A percentile compares a stretch with the other conserved stretches of the same genome.
Conservation (phyloP, 2,113 vertebrate species). For the Stercorarius parasiticus region DNA sequence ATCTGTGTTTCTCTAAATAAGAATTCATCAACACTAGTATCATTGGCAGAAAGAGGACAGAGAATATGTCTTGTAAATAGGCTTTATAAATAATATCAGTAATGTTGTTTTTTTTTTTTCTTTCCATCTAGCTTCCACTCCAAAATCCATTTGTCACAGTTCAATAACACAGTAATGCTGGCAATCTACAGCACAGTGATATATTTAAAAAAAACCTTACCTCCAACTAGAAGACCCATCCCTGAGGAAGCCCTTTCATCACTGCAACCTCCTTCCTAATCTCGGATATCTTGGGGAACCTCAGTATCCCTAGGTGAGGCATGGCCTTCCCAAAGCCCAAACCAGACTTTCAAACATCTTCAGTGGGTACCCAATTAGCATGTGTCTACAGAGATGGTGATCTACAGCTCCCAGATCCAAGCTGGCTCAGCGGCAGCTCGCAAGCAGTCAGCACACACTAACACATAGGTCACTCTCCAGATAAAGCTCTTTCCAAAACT, state of each 20-base stretch:
- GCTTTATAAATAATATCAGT: background rate
- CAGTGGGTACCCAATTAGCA: background rate
- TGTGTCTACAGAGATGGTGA: background rate
- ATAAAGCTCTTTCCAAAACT: background rate
- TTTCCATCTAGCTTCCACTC: background rate
- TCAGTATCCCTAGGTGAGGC: background rate
- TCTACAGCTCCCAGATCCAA: background rate
- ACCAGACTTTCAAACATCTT: background rate
- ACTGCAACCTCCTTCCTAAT: background rate
- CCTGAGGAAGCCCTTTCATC: background rate
- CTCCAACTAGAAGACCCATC: background rate
- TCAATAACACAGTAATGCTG: background rate
- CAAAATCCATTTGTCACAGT: background rate
- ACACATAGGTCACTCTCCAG: background rate
- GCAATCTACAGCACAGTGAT: background rate
- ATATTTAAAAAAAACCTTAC: background rate
- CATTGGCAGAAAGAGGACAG: slow-evolving; percentile 29
- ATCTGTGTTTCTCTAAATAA: slow-evolving; percentile 2
- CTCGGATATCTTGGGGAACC: background rate
- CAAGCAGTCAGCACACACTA: background rate
- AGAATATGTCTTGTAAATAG: background rate
- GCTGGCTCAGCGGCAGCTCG: background rate
- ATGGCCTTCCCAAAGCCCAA: background rate
- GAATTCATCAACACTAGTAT: slow-evolving; percentile 29
- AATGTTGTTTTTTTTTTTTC: background rate